Evolutionary conservation across 92 coral and sea anemone species (phyloP).

Genomic region (Hydrozoanthus gracilis): DNA sequence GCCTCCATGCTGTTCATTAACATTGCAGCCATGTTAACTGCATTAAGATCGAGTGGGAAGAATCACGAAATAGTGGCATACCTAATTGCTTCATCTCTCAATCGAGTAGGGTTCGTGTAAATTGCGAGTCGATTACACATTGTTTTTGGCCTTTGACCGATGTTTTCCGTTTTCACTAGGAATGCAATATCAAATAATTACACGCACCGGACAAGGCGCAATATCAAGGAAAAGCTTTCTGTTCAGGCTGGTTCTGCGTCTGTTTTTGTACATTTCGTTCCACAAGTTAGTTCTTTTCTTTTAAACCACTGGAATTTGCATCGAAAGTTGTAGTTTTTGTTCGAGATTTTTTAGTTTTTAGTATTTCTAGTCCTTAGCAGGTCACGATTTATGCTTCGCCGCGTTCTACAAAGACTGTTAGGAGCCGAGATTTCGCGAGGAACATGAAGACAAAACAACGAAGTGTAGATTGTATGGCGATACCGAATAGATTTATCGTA

Average conservation of each 20-base stretch:
- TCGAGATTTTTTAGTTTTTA: background rate
- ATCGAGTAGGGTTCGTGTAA: conserved; percentile 9
- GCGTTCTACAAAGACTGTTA: background rate
- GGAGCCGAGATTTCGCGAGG: conserved; percentile 9
- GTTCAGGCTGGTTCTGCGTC: background rate
- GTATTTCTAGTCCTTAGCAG: background rate
- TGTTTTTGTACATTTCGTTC: background rate
- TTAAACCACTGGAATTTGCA: background rate
- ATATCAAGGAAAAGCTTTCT: background rate
- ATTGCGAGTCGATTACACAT: conserved; percentile 4
- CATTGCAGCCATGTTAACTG: background rate
- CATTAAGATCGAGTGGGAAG: background rate
- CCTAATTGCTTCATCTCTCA: conserved; percentile 9
- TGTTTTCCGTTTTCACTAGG: background rate
- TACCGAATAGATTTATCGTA: background rate
- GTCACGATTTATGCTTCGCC: background rate
- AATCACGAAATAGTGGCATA: conserved; percentile 28
- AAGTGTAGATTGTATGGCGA: background rate
- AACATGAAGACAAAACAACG: background rate
- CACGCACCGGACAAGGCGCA: conserved; percentile 14
- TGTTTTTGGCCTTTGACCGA: background rate
- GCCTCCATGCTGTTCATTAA: background rate
- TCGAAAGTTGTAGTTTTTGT: background rate
- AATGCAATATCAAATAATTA: conserved; percentile 28
- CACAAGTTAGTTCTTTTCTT: background rate